phyloP scores from a whole-genome alignment of 2,113 vertebrate species.

The Siniperca knerii region DNA sequence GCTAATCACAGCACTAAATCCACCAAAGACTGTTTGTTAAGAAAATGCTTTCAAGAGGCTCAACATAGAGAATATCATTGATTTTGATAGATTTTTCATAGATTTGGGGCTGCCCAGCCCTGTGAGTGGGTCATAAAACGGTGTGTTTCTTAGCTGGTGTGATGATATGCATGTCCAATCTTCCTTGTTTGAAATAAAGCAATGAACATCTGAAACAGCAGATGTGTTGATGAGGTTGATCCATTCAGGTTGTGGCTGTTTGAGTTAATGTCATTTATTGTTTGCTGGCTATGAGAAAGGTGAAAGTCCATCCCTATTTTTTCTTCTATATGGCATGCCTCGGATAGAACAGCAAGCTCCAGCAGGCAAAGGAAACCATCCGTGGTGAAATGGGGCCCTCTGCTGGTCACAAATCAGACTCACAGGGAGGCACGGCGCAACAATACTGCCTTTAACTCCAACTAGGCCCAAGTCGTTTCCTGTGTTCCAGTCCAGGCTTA shows the following conservation, averaged over 20 bases:
- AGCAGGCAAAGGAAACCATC: slow-evolving; percentile 37
- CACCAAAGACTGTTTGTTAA: slow-evolving; percentile 67
- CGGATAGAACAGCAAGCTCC: slow-evolving; percentile 41
- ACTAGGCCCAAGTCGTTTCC: slow-evolving; percentile 40
- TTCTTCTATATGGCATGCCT: slow-evolving; percentile 30
- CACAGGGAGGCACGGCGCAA: slow-evolving; percentile 71
- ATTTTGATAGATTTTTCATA: slow-evolving; percentile 6
- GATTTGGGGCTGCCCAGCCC: slow-evolving; percentile 23
- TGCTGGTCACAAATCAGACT: slow-evolving; percentile 70
- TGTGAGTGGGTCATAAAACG: slow-evolving; percentile 28
- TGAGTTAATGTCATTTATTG: slow-evolving; percentile 43
- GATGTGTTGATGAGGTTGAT: slow-evolving; percentile 54
- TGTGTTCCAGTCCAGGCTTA: slow-evolving; percentile 40
- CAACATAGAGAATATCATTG: slow-evolving; percentile 65
- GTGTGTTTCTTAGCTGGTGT: slow-evolving; percentile 68
- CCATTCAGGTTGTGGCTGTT: slow-evolving; percentile 51
- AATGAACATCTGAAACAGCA: slow-evolving; percentile 28
- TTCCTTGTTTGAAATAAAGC: slow-evolving; percentile 38
- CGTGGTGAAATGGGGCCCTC: slow-evolving; percentile 63
- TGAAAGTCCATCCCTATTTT: slow-evolving; percentile 48
- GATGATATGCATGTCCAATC: slow-evolving; percentile 51
- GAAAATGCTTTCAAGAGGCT: slow-evolving; percentile 74
- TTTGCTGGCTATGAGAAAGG: slow-evolving; percentile 54
- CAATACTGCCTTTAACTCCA: slow-evolving; percentile 67
- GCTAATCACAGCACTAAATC: slow-evolving; percentile 86